Conservation (phyloP, 1,140 invertebrate species). For the Monochamus saltuarius region DNA sequence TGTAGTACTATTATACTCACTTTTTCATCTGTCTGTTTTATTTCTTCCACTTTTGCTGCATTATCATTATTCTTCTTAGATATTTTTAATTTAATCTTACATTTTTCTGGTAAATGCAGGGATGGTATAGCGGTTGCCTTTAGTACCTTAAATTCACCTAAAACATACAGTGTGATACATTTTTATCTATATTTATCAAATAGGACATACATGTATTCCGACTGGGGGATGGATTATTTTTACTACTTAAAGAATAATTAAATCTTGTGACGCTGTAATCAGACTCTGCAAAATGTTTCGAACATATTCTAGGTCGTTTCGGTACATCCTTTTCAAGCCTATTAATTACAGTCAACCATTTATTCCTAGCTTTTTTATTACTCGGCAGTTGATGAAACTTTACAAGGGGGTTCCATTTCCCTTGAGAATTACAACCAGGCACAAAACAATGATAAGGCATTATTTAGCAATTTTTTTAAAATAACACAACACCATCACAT, state of each 20-base stretch:
- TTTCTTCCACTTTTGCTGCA: slow-evolving; percentile 11
- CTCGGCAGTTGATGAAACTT: slow-evolving; percentile 12
- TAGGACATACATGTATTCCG: slow-evolving; percentile 14
- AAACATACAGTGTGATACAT: slow-evolving; percentile 16
- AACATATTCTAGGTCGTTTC: slow-evolving; percentile 14
- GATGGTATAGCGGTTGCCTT: slow-evolving; percentile 10
- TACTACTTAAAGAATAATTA: slow-evolving; percentile 8
- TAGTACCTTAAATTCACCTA: slow-evolving; percentile 15
- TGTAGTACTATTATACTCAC: background rate
- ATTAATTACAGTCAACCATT: slow-evolving; percentile 18
- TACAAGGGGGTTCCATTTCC: background rate
- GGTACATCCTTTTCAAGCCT: slow-evolving; percentile 12
- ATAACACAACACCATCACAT: slow-evolving; percentile 7
- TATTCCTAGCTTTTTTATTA: background rate
- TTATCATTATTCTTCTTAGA: slow-evolving; percentile 18
- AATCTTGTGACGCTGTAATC: slow-evolving; percentile 10
- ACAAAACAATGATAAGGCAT: slow-evolving; percentile 4
- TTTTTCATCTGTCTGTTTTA: slow-evolving; percentile 15
- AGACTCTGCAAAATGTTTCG: slow-evolving; percentile 7
- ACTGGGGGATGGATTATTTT: slow-evolving; percentile 1
- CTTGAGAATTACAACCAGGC: slow-evolving; percentile 4
- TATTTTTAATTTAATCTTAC: slow-evolving; percentile 15
- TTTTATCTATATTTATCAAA: background rate
- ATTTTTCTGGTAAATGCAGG: slow-evolving; percentile 14
- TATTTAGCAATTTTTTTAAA: slow-evolving; percentile 1